phyloP scores from a whole-genome alignment of 2,888 invertebrate genomes.

The Mythimna ferrago region DNA sequence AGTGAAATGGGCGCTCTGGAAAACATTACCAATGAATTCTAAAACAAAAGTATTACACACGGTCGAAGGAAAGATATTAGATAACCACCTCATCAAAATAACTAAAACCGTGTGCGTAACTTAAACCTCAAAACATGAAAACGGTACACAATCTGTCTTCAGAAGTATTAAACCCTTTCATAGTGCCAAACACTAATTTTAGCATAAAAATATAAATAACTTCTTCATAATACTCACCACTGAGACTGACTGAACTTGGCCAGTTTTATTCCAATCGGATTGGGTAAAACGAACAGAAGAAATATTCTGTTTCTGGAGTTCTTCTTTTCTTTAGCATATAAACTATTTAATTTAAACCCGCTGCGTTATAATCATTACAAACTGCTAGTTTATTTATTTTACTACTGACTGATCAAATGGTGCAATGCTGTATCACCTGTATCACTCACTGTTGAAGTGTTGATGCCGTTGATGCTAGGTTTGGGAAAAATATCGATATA shows the following conservation, averaged over 20 bases:
- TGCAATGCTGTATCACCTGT: slow-evolving; percentile 25
- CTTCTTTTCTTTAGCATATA: not conserved
- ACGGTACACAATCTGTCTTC: slow-evolving; percentile 19
- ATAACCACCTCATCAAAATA: slow-evolving; percentile 37
- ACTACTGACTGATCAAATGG: slow-evolving; percentile 14
- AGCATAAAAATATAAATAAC: slow-evolving; percentile 33
- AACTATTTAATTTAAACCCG: not conserved
- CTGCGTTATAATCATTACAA: not conserved
- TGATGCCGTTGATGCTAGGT: too few species aligned
- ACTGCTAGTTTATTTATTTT: slow-evolving; percentile 17
- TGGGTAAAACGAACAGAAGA: not conserved
- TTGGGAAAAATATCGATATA: too few species aligned
- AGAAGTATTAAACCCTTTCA: slow-evolving; percentile 20
- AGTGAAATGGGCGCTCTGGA: not conserved
- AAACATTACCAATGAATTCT: not conserved
- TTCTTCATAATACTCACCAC: slow-evolving; percentile 41
- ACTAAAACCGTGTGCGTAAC: not conserved
- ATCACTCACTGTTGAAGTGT: not conserved
- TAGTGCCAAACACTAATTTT: slow-evolving; percentile 47
- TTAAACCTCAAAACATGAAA: slow-evolving; percentile 6
- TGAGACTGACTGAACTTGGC: slow-evolving; percentile 31
- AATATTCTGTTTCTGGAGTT: not conserved
- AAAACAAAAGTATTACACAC: not conserved
- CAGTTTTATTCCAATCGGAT: slow-evolving; percentile 12
- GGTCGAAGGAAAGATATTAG: slow-evolving; percentile 34